Evolutionary conservation across 2,888 invertebrate genomes (phyloP).

Genomic region (Sepiola atlantica): DNA sequence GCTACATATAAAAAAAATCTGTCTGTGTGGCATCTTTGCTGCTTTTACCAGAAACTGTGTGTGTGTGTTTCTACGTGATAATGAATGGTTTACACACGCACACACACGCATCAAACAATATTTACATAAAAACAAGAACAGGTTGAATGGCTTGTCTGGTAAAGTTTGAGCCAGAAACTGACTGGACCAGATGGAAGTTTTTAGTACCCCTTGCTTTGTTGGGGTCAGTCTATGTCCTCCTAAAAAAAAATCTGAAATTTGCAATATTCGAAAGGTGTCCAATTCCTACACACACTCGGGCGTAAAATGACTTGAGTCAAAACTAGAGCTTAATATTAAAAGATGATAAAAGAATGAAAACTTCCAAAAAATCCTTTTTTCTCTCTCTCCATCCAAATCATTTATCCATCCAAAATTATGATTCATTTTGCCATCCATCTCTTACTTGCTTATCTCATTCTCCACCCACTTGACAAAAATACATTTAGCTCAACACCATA

Average conservation of each 20-base stretch:
- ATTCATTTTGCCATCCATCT: not conserved
- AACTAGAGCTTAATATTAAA: not conserved
- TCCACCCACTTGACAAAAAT: not conserved
- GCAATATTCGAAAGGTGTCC: not conserved
- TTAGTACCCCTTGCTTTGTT: not conserved
- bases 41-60: not conserved
- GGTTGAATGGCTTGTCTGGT: not conserved
- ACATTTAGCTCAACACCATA: not conserved
- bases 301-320: not conserved
- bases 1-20: not conserved
- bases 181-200: not conserved
- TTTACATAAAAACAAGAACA: not conserved
- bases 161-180: not conserved
- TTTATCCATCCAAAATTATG: not conserved
- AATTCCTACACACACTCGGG: not conserved
- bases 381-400: not conserved
- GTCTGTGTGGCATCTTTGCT: slow-evolving; percentile 18
- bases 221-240: not conserved
- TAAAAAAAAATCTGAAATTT: not conserved
- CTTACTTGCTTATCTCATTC: not conserved
- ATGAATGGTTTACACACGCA: not conserved
- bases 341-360: not conserved
- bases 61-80: not conserved
- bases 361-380: not conserved
- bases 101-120: not conserved